Evolutionary conservation across 2,797 vertebrate species (phyloP), one percentile per base, ranked within the genome.

Genomic region (Chiloscyllium punctatum): DNA sequence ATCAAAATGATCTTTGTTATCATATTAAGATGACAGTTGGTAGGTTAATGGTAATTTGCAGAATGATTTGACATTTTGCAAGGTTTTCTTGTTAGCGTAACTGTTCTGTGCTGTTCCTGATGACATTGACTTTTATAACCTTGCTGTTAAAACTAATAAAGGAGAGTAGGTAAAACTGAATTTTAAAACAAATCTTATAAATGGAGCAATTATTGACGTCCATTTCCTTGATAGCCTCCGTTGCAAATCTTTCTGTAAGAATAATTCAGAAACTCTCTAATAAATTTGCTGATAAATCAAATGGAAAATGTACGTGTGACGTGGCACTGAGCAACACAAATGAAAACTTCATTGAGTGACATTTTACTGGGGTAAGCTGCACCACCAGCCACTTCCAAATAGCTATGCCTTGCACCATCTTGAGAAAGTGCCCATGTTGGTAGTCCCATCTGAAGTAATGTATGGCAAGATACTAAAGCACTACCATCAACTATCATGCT

Each of bases 141-240:
- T 94, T 25, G 42, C 91, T 71, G 68, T 51, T 69, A 94, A 94
- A 94, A 48, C 13, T 42, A 27, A 72, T 94, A 72, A 42, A 72
- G 69, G 27, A 51, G 13, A 94, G 25, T 94, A 11, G 37, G 92
- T 25, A 53, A 94, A 94, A 25, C 68, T 74, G 69, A 72, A 74
- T 94, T 71, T 94, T 94, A 71, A 48, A 23, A 48, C 68, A 94
- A 30, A 94, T 33, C 68, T 94, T 51, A 94, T 72, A 72, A 48
- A 94, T 51, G 37, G 42, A 74, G 69, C 68, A 72, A 71, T 66
- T 91, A 68, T 66, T 91, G 88, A 62, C 37, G 30, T n/a, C 57
- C 57, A 57, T 66, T 91, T 51, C 30, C 33, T 91, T 91, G 18
- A 91, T 37, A 30, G 53, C 53, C 88, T 90, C 88, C 27, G 18